Evolutionary conservation across 1,140 invertebrate genomes (phyloP), one percentile per base, ranked within the genome.

Genomic region (Geopemphigus sp.): DNA sequence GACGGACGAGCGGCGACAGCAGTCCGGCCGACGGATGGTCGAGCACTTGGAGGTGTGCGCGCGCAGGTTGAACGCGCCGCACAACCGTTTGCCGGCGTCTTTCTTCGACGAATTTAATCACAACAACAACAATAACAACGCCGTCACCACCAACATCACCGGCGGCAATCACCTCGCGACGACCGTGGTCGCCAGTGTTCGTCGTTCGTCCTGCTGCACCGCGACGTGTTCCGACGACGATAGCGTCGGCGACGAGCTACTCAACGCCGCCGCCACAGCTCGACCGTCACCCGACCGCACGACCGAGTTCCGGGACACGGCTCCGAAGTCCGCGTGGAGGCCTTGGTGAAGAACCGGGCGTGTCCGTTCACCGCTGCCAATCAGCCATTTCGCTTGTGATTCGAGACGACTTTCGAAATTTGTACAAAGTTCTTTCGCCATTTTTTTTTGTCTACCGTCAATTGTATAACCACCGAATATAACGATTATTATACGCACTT

Each of bases 41-140:
- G 81, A 81, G 15, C 82, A 83, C 68, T 45, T 83, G 22, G 80
- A 82, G 24, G 53, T 63, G 24, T 72, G 81, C 45, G 29, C 78
- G 15, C 22, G 70, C 6, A 22, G 22, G 24, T 26, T 78, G 39
- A 19, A 24, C 11, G 5, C 24, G 53, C 32, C 59, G 19, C 10
- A 6, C 45, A 45, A 24, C 22, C 24, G 53, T 24, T 24, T n/a
- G 39, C 47, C 39, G 64, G 47, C 47, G 15, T 22, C 14, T 50
- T 68, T 12, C 5, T 8, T n/a, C 0, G 64, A 47, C n/a, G 12
- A 68, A 47, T 57, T 19, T 4, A 56, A n/a, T n/a, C n/a, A n/a
- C n/a, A n/a, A n/a, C 17, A 56, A 56, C 53, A n/a, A n/a, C n/a
- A n/a, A n/a, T n/a, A n/a, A n/a, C n/a, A n/a, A n/a, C n/a, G n/a